These are phyloP conservation scores for Argya squamiceps DNA, from an alignment of 2,797 vertebrate species.

Conservation along the genomic window DNA sequence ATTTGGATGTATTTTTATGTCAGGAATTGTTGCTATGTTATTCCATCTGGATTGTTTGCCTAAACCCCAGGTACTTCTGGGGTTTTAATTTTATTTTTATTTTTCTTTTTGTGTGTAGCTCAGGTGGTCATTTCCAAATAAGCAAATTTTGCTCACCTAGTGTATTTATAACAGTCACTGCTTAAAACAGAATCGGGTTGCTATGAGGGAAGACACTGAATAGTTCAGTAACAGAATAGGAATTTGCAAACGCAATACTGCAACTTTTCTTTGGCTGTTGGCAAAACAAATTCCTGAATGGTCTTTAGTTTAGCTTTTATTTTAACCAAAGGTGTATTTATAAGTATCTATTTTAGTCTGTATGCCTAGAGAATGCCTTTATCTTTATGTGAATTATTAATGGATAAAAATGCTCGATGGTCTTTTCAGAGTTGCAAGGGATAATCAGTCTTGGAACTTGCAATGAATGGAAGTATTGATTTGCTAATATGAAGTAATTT, in stretches of 20 bases:
- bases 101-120: not conserved
- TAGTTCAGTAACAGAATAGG: not conserved
- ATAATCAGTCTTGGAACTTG: slow-evolving; percentile 9
- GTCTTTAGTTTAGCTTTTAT: not conserved
- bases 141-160: not conserved
- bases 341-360: not conserved
- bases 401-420: not conserved
- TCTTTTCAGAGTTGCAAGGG: not conserved
- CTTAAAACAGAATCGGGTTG: not conserved
- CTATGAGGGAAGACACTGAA: not conserved
- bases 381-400: not conserved
- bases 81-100: not conserved
- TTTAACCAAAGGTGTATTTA: not conserved
- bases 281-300: accelerated
- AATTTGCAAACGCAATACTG: not conserved
- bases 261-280: not conserved
- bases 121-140: not conserved
- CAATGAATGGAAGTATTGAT: slow-evolving; percentile 21
- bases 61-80: accelerated
- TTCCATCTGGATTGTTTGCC: not conserved
- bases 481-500: slow-evolving; percentile 46
- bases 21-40: not conserved
- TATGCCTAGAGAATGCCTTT: not conserved
- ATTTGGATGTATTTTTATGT: not conserved
- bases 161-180: not conserved